Percentiles rank a stretch among this genome's conserved stretches.
Evolutionary conservation across 1,140 invertebrate species (phyloP).

Genomic region (Catajapyx aquilonaris): DNA sequence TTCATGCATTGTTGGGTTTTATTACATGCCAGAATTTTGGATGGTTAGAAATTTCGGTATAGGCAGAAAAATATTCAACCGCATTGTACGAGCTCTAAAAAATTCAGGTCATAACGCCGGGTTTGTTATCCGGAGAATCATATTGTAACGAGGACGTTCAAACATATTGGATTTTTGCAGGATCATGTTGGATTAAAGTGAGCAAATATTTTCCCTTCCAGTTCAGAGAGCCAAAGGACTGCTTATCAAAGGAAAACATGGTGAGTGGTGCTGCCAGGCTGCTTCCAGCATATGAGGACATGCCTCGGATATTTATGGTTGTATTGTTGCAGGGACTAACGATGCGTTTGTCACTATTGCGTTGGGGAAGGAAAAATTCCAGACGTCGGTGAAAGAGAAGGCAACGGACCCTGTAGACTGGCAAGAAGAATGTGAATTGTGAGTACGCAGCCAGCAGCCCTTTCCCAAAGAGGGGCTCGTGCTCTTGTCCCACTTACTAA

Average conservation of each 20-base stretch:
- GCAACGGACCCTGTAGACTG: conserved; percentile 60
- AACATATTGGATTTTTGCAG: no score
- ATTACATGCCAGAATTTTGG: no score
- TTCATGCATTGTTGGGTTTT: no score
- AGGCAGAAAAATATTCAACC: no score
- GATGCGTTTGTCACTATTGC: conserved; percentile 89
- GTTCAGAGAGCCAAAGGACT: conserved; percentile 50
- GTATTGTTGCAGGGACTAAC: conserved; percentile 40
- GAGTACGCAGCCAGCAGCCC: conserved; percentile 21
- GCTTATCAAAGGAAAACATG: conserved; percentile 66
- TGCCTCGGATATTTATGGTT: conserved; percentile 3
- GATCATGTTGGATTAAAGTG: no score
- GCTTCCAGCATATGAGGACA: no score
- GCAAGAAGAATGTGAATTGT: conserved; percentile 90
- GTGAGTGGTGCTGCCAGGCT: conserved; percentile 28
- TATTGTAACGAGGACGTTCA: no score
- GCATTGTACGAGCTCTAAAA: no score
- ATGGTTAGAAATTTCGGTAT: no score
- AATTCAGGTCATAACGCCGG: no score
- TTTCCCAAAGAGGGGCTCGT: background rate
- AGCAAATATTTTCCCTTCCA: conserved; percentile 21
- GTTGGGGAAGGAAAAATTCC: conserved; percentile 85
- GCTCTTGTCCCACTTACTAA: no score
- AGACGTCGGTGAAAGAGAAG: conserved; percentile 86
- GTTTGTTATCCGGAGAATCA: no score